Base-by-base conservation (phyloP, 2,113 vertebrate genomes). In the Callipepla squamata region DNA sequence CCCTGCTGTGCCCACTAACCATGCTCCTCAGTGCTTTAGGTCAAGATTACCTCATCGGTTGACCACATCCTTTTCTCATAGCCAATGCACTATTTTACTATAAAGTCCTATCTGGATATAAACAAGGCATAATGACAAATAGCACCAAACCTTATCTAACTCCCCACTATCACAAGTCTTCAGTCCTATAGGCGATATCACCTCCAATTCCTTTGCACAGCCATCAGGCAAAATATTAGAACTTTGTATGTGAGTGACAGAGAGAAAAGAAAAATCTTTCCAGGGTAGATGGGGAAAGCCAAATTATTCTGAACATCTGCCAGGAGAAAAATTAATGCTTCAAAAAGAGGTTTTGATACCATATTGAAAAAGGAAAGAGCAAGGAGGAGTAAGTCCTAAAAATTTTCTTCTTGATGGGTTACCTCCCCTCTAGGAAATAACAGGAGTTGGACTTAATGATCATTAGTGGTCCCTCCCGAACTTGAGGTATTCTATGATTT, bases 231-330 rank as follows among this genome's bases (percentile, higher is more conserved):
- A 34, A 63, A 42, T n/a, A 19, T 40, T 57, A 21, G 18, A 48
- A 42, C 21, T 76, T 70, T 61, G 0, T 48, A 25, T 11, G 61
- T 83, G 40, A 66, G 34, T 58, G 38, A 70, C 58, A 82, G 16
- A 75, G 4, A 73, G 23, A 61, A 90, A 83, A 55, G 6, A 76
- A 86, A 80, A 79, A 55, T 30, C 47, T 42, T 86, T 72, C 67
- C 18, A 38, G 59, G 85, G 30, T 8, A 67, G 13, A 82, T 11
- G 8, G 38, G 9, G 23, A 92, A 70, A 87, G 55, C 13, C 10
- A 66, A 68, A 87, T 68, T 82, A 72, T 55, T 82, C 89, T 70
- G 51, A 93, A 59, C 75, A 66, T 82, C 87, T 81, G 44, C 63
- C 63, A 57, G 67, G 59, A 93, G 42, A 2, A 0, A 15, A 21